These are phyloP conservation scores for Diploscapter pachys DNA, from an alignment of 1,140 invertebrate genomes.

Conservation along the genomic window DNA sequence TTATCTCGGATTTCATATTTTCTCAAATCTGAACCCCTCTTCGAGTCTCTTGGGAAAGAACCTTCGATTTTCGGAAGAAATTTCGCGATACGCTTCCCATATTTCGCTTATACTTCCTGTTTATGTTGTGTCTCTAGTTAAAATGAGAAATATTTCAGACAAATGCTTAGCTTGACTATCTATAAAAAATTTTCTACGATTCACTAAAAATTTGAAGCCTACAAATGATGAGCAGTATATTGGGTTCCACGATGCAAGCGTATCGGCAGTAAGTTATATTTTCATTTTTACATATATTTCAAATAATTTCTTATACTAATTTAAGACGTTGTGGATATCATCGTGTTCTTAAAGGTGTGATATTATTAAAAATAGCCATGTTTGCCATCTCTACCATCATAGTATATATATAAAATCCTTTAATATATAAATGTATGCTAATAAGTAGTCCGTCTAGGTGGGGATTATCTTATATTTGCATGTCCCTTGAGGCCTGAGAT, in stretches of 20 bases:
- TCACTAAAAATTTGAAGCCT: too few species aligned
- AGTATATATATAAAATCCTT: not conserved
- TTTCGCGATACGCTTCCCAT: too few species aligned
- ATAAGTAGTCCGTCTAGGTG: not conserved
- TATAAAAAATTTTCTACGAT: too few species aligned
- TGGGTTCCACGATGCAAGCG: conserved; percentile 33
- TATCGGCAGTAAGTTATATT: conserved; percentile 34
- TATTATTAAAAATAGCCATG: not conserved
- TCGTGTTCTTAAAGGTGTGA: not conserved
- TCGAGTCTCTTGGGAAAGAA: too few species aligned
- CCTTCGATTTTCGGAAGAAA: too few species aligned
- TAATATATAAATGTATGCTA: not conserved
- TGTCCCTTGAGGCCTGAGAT: too few species aligned
- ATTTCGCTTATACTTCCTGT: too few species aligned
- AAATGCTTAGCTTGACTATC: too few species aligned
- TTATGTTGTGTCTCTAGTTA: too few species aligned
- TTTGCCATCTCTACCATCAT: not conserved
- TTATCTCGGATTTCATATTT: too few species aligned
- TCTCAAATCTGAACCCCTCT: too few species aligned
- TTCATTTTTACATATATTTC: not conserved
- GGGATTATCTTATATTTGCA: not conserved
- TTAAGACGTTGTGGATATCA: not conserved
- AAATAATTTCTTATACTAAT: not conserved
- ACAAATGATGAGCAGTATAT: not conserved
- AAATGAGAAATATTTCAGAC: too few species aligned